Base-by-base conservation (phyloP, 2,797 vertebrate genomes). In the Sardinella longiceps region DNA sequence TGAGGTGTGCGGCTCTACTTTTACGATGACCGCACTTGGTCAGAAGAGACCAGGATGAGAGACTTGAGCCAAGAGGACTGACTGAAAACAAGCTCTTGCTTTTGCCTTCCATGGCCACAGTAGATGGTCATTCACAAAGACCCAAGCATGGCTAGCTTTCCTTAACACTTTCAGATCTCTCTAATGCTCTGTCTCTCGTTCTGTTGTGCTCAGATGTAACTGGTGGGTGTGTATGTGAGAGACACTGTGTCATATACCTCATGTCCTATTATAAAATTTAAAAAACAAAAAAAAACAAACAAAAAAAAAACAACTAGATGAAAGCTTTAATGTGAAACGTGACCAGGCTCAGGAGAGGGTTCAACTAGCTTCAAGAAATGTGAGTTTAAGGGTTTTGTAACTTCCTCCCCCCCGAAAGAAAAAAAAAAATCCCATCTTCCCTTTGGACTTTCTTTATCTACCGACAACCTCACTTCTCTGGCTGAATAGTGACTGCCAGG, bases 281-380 rank as follows among this genome's bases (percentile, higher is more conserved):
- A 77, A 77, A 77, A 77, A n/a, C n/a, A n/a, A n/a, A n/a, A 70
- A 53, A 53, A 51, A 51, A 93, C 86, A 94, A 11, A 51, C n/a
- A n/a, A n/a, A 48, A 48, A 93, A 87, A 94, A 95, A 94, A 94
- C 94, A 95, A 96, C 95, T 93, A 94, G 88, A 94, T 89, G 91
- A 91, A 92, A 92, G 92, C 93, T 94, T 95, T 94, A 94, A 92
- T 86, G 85, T 86, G 82, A 85, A 85, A 70, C 82, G 85, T 81
- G 86, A 88, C 83, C 85, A 82, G 84, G 85, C 87, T 87, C 83
- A 87, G 87, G 86, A 87, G 85, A 86, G 82, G 82, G 81, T 86
- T 60, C 82, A 84, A 84, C 86, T 84, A 80, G 85, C 81, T 82
- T 86, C 74, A 84, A 81, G 51, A 82, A 80, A 80, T 83, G 51